Base-by-base conservation (phyloP, 2,888 invertebrate species). In the Dryobotodes eremita region DNA sequence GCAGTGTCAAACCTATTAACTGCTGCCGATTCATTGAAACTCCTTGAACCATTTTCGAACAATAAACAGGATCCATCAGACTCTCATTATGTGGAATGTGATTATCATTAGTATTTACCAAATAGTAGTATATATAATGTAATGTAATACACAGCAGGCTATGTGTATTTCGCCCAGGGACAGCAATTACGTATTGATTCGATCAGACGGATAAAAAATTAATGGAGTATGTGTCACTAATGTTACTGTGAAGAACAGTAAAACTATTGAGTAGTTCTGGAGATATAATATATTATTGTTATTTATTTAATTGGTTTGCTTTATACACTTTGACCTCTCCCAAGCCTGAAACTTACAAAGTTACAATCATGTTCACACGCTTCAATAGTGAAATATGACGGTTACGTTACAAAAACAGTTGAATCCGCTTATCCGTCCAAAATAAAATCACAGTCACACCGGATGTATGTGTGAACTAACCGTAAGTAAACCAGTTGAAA, bases 11-110 rank as follows among this genome's bases (percentile, higher is more conserved):
- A 57, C 42, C 13, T 23, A 42, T 42, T 42, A 11, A 59, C 20
- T 59, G 46, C 3, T 10, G 26, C 20, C 17, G 10, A 55, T 42
- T 20, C 31, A 57, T 50, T 57, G 36, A 42, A 66, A 23, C 20
- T 82, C 86, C 68, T 78, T 86, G 86, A 82, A 74, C 83, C 31
- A 78, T 69, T 82, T 77, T 55, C 68, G 20, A 77, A 84, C 68
- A 86, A 86, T 74, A 74, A 31, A 46, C 83, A 86, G 73, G 71
- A 82, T 77, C 64, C 59, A 86, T 86, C 86, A 82, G 26, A 31
- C n/a, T n/a, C n/a, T 53, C 64, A 77, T 83, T 66, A 73, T 50
- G 36, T 42, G 31, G 69, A 70, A 31, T 48, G 59, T 71, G 62
- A 86, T 82, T 61, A 86, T 82, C 82, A 86, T 76, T 85, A 81